Evolutionary conservation across 2,888 invertebrate genomes (phyloP).

Genomic region (Aphidius colemani): DNA sequence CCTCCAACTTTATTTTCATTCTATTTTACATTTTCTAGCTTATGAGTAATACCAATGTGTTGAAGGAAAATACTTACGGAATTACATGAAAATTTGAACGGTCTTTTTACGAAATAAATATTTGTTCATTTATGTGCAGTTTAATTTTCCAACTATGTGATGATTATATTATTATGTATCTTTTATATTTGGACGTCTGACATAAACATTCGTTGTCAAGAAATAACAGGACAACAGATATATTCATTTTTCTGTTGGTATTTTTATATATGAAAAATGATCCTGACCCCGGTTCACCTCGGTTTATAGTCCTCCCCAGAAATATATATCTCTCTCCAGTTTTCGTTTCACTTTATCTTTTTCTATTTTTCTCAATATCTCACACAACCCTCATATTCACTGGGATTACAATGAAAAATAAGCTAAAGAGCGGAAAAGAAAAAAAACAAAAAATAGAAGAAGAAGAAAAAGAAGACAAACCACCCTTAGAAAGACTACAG

Average conservation of each 20-base stretch:
- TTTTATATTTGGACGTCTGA: neutral
- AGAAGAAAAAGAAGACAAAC: constrained; percentile 19
- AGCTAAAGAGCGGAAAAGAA: neutral
- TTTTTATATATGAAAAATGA: constrained; percentile 2
- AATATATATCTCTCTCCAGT: constrained; percentile 5
- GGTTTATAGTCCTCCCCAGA: constrained; percentile 11
- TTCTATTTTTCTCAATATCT: too few relatives aligned
- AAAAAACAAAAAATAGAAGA: neutral
- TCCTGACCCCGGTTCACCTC: constrained; percentile 10
- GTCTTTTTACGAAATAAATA: too few relatives aligned
- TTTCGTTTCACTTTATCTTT: too few relatives aligned
- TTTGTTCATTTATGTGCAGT: too few relatives aligned
- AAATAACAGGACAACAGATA: neutral
- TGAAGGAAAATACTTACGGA: too few relatives aligned
- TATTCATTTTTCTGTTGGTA: neutral
- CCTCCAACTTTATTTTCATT: neutral
- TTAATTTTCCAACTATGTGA: too few relatives aligned
- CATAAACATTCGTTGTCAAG: too few relatives aligned
- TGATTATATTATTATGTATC: neutral
- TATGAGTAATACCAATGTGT: too few relatives aligned
- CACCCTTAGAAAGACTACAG: constrained; percentile 36
- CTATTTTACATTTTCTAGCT: neutral
- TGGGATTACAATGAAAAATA: too few relatives aligned
- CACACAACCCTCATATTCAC: too few relatives aligned
- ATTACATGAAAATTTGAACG: too few relatives aligned